phyloP scores from a whole-genome alignment of 2,113 vertebrate genomes.

The Galeopterus variegatus region DNA sequence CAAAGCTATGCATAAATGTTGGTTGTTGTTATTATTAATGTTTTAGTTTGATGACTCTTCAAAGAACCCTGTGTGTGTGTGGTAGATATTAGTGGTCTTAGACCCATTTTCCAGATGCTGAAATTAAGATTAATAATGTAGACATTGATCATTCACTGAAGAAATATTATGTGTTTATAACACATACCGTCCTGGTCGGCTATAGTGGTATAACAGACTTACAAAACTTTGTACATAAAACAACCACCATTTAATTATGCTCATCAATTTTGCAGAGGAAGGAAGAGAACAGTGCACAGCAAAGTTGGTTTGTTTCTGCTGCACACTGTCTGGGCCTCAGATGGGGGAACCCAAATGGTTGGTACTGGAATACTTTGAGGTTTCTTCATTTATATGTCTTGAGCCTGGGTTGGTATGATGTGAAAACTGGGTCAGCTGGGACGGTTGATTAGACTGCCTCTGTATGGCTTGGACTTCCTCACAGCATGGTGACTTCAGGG shows the following conservation, averaged over 20 bases:
- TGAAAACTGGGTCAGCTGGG: neutral
- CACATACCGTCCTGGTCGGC: neutral
- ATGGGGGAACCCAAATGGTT: neutral
- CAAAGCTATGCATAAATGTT: neutral
- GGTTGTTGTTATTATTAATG: neutral
- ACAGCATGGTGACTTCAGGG: neutral
- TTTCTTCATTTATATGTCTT: neutral
- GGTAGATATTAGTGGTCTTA: neutral
- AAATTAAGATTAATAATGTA: neutral
- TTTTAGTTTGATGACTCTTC: conserved; percentile 14
- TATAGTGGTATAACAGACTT: neutral
- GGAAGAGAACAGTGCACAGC: neutral
- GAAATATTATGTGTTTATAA: neutral
- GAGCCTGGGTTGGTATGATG: neutral
- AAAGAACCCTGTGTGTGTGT: neutral
- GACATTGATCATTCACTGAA: neutral
- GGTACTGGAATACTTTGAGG: neutral
- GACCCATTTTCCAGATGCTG: neutral
- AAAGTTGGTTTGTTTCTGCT: neutral
- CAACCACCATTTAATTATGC: neutral
- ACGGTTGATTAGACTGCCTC: neutral
- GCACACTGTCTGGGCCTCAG: neutral
- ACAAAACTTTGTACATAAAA: neutral
- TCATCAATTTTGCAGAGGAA: neutral
- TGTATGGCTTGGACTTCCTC: neutral